Base-by-base conservation (phyloP, 1,140 invertebrate genomes). In the Ctenoplectra terminalis region DNA sequence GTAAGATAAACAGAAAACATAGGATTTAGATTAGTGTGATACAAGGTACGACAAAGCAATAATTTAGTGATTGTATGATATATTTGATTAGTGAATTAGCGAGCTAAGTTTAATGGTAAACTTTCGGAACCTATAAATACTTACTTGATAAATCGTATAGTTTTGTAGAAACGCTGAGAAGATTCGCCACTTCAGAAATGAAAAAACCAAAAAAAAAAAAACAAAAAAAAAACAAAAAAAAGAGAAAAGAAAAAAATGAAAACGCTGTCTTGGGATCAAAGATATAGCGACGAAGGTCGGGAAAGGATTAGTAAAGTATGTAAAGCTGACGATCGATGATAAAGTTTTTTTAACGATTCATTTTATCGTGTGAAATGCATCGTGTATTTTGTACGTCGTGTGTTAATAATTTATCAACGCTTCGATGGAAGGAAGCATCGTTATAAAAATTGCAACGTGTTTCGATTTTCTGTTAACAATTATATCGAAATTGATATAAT, bases 11-110 rank as follows among this genome's bases (percentile, higher is more conserved):
- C 54, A 50, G 64, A 83, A 70, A 31, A 87, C 56, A 78, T 93
- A 93, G 88, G 70, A 70, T 91, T 89, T 92, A 93, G 91, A 92
- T 92, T 93, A 94, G 93, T 93, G 92, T 93, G 92, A 93, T 94
- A 94, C 90, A 91, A 93, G 90, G 91, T 93, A 93, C 90, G 90
- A 91, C 90, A 93, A 93, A 94, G 93, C 93, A 94, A 94, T 94
- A 93, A 93, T 91, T 93, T 93, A 94, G 92, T 93, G 92, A 93
- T 93, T 94, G 91, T 93, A 93, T 87, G 88, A 93, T 93, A 94
- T 90, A 94, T 91, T 92, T 90, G 87, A 93, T 90, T 94, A 93
- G 91, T 81, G 83, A 80, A 90, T 90, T 92, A 92, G 88, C 77
- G 77, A 83, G 81, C 83, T 91, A 92, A 93, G 87, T 92, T 92